Evolutionary conservation across 2,888 invertebrate species (phyloP), one percentile per base, ranked within the genome.

Genomic region (Ophonus ardosiacus): DNA sequence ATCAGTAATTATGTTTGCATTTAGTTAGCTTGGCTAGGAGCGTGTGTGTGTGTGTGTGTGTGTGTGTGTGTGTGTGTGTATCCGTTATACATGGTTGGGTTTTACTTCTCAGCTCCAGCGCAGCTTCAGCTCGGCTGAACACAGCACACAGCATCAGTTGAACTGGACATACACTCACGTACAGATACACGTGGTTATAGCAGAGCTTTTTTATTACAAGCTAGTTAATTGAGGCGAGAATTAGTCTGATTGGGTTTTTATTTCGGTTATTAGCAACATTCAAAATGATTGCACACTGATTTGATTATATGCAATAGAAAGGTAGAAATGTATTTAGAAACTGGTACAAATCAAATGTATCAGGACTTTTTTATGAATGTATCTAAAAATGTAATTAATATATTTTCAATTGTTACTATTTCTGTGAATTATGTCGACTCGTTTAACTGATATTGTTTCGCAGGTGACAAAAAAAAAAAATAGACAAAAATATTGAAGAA

Each of bases 1-100:
- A 83, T 83, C 83, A 76, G 65, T 81, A 81, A 81, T 81, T 81
- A 81, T 81, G 81, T 65, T 81, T 81, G 81, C 65, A 81, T 81
- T 81, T 81, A 81, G 65, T 51, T 81, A 74, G 71, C 71, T 43
- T 13, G 13, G 43, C 71, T 71, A 6, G 21, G 15, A 7, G 43
- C 18, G 43, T 17, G 38, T 31, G 40, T 68, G 38, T 31, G 68
- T 68, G 68, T 68, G 38, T 68, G 31, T 68, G 38, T 68, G 31
- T 31, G 68, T 68, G 38, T 38, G 31, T 65, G 24, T 38, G 68
- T 38, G 38, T 21, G n/a, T 21, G 21, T 43, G 71, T 43, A 40
- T 74, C 71, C 71, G 71, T 74, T 74, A 74, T 74, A 74, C 71
- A 74, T 74, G 71, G 40, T 43, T 74, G 43, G 71, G 43, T 74